Evolutionary conservation across 2,888 invertebrate genomes (phyloP), one percentile per base, ranked within the genome.

Genomic region (Nycteola revayana): DNA sequence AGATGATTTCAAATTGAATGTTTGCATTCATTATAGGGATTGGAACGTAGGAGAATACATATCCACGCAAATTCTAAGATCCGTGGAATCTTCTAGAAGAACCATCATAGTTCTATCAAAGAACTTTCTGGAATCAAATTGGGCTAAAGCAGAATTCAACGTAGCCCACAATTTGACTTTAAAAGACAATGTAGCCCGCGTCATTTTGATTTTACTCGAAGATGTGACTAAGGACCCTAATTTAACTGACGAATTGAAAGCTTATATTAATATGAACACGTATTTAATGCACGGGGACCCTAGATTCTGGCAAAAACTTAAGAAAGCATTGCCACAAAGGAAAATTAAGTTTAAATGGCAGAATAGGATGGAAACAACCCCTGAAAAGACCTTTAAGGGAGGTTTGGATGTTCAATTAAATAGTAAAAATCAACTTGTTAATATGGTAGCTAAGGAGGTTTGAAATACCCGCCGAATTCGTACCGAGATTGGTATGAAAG

Each of bases 101-200:
- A 30, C 30, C 7, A 9, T 30, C 7, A 24, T 30, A 5, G 24
- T 30, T 1, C 8, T 31, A 7, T 31, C 31, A 4, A 18, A 31
- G 7, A 25, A 10, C 17, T 31, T 31, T 10, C 7, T 24, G 7
- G 7, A 24, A 9, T 31, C 25, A 7, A 1, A 22, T 8, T 31
- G 31, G 31, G 31, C 24, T 4, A 23, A 17, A 5, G 17, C 25
- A 1, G 31, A 31, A 17, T 31, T 31, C 31, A 31, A 10, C 18
- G 9, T 25, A 10, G 31, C 31, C 7, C 21, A 21, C 7, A 21
- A n/a, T n/a, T 7, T n/a, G 7, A n/a, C 21, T 2, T 2, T 21
- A n/a, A 7, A n/a, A n/a, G 21, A 21, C 7, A n/a, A n/a, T 21
- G 7, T 7, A 7, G 21, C 21, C 4, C 7, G 21, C 4, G 21